Percentiles rank a stretch among this genome's conserved stretches.
Conservation (phyloP, 2,797 vertebrate genomes). For the Gymnothorax reevesii region DNA sequence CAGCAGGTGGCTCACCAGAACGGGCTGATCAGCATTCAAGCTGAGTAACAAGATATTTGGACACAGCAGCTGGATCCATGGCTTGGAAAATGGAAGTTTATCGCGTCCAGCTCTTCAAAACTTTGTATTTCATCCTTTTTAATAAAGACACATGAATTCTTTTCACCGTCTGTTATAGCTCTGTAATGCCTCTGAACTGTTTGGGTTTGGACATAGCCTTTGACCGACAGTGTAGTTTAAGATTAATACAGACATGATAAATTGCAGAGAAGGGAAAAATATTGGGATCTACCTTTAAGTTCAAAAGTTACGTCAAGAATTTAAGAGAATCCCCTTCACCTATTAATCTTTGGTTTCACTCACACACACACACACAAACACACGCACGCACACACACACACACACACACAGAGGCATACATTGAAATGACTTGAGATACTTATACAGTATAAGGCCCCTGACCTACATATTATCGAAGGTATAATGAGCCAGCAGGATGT, state of each 20-base stretch:
- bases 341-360: no score
- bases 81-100: neutral
- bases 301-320: neutral
- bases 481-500: neutral
- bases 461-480: neutral
- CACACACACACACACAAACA: neutral
- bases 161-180: neutral
- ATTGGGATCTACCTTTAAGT: neutral
- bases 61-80: neutral
- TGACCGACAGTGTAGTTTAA: neutral
- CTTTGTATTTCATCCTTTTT: neutral
- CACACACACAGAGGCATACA: neutral
- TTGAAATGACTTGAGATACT: neutral
- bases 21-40: neutral
- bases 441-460: neutral
- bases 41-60: neutral
- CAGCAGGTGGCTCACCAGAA: neutral
- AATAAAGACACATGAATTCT: neutral
- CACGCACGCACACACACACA: neutral
- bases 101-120: neutral
- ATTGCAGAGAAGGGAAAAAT: neutral
- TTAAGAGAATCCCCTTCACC: neutral
- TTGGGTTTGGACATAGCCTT: neutral
- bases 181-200: neutral
- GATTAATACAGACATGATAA: neutral